A percentile compares a stretch with the other conserved stretches of the same genome.
Conservation (phyloP, 2,113 vertebrate genomes). For the Oreochromis spilurus region DNA sequence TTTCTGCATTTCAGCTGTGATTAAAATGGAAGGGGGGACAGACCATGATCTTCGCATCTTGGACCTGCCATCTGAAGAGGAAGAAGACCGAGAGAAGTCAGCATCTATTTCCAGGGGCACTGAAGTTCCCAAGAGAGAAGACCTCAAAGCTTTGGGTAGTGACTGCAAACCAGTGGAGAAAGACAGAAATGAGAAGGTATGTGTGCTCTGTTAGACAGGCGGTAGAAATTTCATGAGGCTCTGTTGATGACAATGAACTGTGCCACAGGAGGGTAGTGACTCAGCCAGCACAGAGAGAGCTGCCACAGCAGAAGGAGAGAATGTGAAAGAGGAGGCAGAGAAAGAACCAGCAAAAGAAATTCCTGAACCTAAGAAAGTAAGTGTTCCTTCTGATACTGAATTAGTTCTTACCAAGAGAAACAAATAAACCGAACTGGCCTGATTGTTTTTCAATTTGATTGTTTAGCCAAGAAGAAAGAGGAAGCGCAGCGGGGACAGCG, state of each 20-base stretch:
- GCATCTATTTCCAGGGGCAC: neutral
- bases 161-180: conserved; percentile 63
- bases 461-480: conserved; percentile 77
- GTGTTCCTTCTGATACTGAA: neutral
- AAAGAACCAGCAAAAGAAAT: conserved; percentile 72
- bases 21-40: conserved; percentile 92
- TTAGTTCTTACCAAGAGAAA: neutral
- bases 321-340: conserved; percentile 46
- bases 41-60: conserved; percentile 87
- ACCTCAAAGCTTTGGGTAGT: conserved; percentile 22
- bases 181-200: conserved; percentile 61
- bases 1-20: conserved; percentile 75
- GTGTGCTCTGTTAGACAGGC: neutral
- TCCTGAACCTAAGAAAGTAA: conserved; percentile 78
- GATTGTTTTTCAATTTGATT: neutral
- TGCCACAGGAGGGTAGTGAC: conserved; percentile 55
- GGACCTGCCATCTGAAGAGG: conserved; percentile 81
- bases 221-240: neutral
- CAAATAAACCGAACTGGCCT: neutral
- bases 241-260: neutral
- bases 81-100: conserved; percentile 63
- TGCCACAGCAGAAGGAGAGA: conserved; percentile 7
- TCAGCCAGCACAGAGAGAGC: conserved; percentile 62
- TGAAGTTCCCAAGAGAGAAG: conserved; percentile 63
- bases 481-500: conserved; percentile 83